These are phyloP conservation scores for Alethe diademata DNA, from an alignment of 2,113 vertebrate species.

Conservation along the genomic window DNA sequence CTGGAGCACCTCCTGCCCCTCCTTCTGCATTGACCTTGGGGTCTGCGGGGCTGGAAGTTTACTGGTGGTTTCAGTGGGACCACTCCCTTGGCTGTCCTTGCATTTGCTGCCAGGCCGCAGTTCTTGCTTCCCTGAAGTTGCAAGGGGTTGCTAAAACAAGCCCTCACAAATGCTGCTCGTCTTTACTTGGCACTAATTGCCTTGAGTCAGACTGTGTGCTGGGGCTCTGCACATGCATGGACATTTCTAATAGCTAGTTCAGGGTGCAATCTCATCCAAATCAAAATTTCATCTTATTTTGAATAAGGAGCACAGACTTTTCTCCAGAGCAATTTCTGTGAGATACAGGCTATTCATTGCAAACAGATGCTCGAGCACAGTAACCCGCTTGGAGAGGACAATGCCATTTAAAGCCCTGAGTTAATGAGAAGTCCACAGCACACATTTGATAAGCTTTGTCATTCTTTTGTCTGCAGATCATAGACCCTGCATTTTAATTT, in stretches of 20 bases:
- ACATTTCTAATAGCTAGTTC: not conserved
- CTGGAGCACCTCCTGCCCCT: not conserved
- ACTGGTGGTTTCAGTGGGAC: not conserved
- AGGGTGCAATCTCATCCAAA: not conserved
- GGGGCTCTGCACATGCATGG: not conserved
- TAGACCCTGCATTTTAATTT: conserved; percentile 80
- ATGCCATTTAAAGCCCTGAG: conserved; percentile 55
- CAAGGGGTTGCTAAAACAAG: not conserved
- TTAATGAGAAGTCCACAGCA: conserved; percentile 77
- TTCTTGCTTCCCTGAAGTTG: not conserved
- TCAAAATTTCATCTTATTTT: not conserved
- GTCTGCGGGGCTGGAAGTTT: not conserved
- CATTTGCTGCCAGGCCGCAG: not conserved
- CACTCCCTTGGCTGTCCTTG: accelerated
- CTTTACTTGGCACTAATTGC: not conserved
- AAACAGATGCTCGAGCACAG: not conserved
- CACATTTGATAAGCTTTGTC: conserved; percentile 78
- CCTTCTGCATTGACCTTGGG: not conserved
- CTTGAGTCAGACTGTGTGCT: not conserved
- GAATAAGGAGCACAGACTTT: conserved; percentile 15
- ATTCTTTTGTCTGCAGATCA: conserved; percentile 79
- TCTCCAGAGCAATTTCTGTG: conserved; percentile 1
- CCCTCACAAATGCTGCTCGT: accelerated
- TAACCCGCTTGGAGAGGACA: conserved; percentile 63
- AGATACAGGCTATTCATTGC: conserved; percentile 39